Base-by-base conservation (phyloP, 2,888 invertebrate species). In the Agelastica alni region DNA sequence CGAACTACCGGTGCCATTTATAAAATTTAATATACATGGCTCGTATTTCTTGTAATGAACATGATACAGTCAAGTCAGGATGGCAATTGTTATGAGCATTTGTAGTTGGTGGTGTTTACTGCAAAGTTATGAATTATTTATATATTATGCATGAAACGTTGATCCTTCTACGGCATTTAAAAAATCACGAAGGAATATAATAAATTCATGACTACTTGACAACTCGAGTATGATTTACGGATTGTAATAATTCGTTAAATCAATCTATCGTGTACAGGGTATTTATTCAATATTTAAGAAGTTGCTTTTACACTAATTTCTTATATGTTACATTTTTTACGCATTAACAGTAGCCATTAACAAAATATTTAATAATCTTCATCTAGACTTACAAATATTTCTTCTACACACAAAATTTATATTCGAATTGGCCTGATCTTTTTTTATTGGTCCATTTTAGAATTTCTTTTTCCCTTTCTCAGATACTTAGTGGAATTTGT, bases 21-120 rank as follows among this genome's bases (percentile, higher is more conserved):
- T 59, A 52, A 46, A 56, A 51, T 56, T 61, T 58, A 55, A 57
- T 61, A 64, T 64, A 60, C 62, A 61, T 58, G 49, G 43, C 53
- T 56, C 58, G 63, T 61, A 32, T 54, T 48, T 34, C 53, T 58
- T 54, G 63, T 59, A 56, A 63, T 61, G 53, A 60, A 56, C 60
- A 60, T 60, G 53, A 56, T 57, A 59, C 58, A 64, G 61, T 65
- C 64, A 59, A 56, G 65, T 63, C 63, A 62, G 55, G 60, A 57
- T 49, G 51, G 20, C 53, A 59, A 59, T 62, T 60, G 61, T 60
- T 64, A 62, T 53, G 58, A 62, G 62, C 52, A 58, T 60, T 60
- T 60, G 57, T 37, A 37, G 37, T 59, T 59, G 60, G 48, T 45
- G 42, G 54, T 55, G 54, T 52, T 55, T 44, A 39, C 51, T 51